Conservation (phyloP, 2,888 invertebrate genomes). For the Dasysyrphus albostriatus region DNA sequence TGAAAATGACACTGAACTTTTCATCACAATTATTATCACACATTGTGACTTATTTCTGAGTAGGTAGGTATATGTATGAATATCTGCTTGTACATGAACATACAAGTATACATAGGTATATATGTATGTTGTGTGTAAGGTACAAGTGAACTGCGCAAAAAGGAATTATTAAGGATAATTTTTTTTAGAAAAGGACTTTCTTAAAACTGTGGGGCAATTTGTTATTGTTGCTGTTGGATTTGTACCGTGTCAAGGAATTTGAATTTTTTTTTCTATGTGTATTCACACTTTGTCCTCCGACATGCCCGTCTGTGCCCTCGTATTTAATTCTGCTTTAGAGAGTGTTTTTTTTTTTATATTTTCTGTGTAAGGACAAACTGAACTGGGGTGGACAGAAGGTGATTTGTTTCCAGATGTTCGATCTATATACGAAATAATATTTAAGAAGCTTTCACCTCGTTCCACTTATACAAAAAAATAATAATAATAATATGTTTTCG, state of each 20-base stretch:
- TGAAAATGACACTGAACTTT: conserved; percentile 73
- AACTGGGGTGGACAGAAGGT: conserved; percentile 17
- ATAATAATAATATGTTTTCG: conserved; percentile 28
- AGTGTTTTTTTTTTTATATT: conserved; percentile 32
- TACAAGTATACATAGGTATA: not conserved
- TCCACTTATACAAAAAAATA: conserved; percentile 22
- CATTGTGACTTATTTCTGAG: conserved; percentile 23
- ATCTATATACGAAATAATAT: conserved; percentile 27
- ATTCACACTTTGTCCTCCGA: conserved; percentile 57
- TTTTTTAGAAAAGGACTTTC: conserved; percentile 37
- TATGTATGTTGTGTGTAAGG: conserved; percentile 10
- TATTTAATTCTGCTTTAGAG: conserved; percentile 43
- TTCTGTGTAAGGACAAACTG: conserved; percentile 44
- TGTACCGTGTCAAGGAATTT: conserved; percentile 63
- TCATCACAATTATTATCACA: conserved; percentile 45
- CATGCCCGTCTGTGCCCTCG: conserved; percentile 70
- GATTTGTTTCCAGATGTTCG: conserved; percentile 26
- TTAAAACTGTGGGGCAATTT: conserved; percentile 21
- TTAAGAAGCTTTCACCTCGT: conserved; percentile 62
- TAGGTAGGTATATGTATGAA: not conserved
- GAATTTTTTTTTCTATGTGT: conserved; percentile 1
- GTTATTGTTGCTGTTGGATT: conserved; percentile 11
- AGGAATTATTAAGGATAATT: conserved; percentile 46
- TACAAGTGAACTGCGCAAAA: conserved; percentile 60
- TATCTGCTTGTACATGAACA: not conserved